These are phyloP conservation scores for Cyprinodon tularosa DNA, from an alignment of 2,113 vertebrate genomes.

Conservation along the genomic window DNA sequence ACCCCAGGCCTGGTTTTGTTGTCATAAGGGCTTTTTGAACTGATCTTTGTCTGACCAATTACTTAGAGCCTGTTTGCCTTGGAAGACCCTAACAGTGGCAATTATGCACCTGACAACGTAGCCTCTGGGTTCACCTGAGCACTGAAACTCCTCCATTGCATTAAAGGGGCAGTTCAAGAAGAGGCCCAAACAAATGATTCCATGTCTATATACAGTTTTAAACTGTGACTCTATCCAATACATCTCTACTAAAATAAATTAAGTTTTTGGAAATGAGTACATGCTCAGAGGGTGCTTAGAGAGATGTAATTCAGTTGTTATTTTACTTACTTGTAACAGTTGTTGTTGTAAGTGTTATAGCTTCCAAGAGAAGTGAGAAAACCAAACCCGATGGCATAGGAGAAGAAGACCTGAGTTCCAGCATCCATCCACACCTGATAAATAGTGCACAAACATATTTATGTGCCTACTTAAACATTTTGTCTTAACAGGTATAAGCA, in stretches of 20 bases:
- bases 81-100: no score
- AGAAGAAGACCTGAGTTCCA: conserved; percentile 93
- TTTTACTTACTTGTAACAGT: conserved; percentile 86
- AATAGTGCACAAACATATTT: conserved; percentile 11
- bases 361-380: conserved; percentile 91
- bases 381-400: conserved; percentile 87
- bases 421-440: conserved; percentile 91
- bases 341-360: conserved; percentile 91
- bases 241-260: not conserved
- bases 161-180: no score
- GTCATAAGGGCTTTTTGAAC: no score
- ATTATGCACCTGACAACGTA: no score
- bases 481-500: not conserved
- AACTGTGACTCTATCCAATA: not conserved
- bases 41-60: no score
- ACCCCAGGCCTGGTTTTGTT: no score
- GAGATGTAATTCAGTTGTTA: not conserved
- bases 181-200: no score
- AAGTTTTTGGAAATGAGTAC: not conserved
- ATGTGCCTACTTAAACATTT: not conserved
- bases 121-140: no score
- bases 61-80: no score
- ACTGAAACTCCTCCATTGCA: no score
- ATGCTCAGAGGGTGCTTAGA: not conserved
- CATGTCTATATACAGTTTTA: no score